Percentiles rank a stretch among this genome's conserved stretches.
Conservation (phyloP, 2,797 vertebrate genomes). For the Cygnus olor region DNA sequence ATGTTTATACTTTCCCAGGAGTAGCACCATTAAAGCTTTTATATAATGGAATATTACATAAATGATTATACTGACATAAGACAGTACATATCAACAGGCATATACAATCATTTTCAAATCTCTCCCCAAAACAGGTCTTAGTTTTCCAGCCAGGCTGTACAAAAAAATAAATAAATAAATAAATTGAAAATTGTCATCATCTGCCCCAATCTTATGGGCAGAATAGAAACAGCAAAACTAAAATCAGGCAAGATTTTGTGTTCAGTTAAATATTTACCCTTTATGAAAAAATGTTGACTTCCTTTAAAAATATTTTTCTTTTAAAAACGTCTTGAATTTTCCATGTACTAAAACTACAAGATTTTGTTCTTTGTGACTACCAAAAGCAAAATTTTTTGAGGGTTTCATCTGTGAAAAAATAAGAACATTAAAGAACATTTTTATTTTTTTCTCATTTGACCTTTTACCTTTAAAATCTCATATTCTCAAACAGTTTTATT, state of each 20-base stretch:
- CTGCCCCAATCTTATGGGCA: neutral
- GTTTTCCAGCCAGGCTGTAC: neutral
- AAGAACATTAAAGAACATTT: neutral
- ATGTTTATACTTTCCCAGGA: neutral
- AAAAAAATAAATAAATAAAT: neutral
- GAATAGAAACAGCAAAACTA: neutral
- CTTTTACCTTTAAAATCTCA: neutral
- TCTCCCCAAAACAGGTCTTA: neutral
- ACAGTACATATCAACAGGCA: neutral
- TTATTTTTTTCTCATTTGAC: neutral
- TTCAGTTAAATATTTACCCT: neutral
- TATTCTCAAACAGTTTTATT: neutral
- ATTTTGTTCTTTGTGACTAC: neutral
- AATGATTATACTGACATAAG: neutral
- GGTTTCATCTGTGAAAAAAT: neutral
- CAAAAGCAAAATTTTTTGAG: neutral
- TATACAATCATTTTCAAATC: neutral
- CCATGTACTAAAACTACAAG: neutral
- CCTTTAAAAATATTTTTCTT: neutral
- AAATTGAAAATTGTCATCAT: neutral
- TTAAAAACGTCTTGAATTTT: neutral
- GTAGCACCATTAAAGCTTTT: neutral
- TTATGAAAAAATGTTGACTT: neutral
- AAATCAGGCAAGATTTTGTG: neutral
- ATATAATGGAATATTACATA: neutral